Base-by-base conservation (phyloP, 2,113 vertebrate species). In the Crotalus viridis region DNA sequence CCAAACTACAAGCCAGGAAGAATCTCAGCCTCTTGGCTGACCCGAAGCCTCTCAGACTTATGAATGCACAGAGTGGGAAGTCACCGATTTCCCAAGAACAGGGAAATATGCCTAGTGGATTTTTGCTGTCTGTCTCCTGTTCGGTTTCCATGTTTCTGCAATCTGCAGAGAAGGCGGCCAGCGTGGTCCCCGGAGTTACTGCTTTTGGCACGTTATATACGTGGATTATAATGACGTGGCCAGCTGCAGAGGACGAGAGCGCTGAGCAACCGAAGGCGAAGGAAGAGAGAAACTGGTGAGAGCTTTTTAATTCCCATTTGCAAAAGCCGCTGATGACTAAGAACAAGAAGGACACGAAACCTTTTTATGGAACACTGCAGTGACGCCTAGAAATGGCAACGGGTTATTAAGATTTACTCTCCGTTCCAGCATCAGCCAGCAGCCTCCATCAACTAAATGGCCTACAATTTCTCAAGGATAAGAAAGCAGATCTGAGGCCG, bases 201-300 rank as follows among this genome's bases (percentile, higher is more conserved):
- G 94, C 94, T 94, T 95, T 92, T 91, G 85, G 94, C 93, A 94
- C 43, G 1, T 24, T 33, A 85, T 92, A 92, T 64, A 87, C 69
- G 87, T 93, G 95, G 96, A 93, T 74, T 90, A 86, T 22, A 93
- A 89, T 1, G 64, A 94, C 94, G 39, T 39, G 39, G 39, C 39
- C 39, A 39, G 39, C 2, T 0, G 10, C 33, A 94, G 48, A 28
- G 81, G 39, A 57, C 19, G 59, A 89, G 51, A 81, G 94, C 87
- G 91, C 7, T 61, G 5, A 0, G 28, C 64, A 15, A 2, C 56
- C 56, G 64, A 90, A 90, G 13, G 51, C 28, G 39, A 48, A 64
- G 92, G 51, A 3, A 21, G 28, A 15, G 46, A 26, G 10, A 52
- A 39, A 74, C n/a, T 81, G n/a, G 94, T 19, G 54, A 88, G 93